Conservation (phyloP, 2,888 invertebrate species). For the Rhopalosiphum nymphaeae region DNA sequence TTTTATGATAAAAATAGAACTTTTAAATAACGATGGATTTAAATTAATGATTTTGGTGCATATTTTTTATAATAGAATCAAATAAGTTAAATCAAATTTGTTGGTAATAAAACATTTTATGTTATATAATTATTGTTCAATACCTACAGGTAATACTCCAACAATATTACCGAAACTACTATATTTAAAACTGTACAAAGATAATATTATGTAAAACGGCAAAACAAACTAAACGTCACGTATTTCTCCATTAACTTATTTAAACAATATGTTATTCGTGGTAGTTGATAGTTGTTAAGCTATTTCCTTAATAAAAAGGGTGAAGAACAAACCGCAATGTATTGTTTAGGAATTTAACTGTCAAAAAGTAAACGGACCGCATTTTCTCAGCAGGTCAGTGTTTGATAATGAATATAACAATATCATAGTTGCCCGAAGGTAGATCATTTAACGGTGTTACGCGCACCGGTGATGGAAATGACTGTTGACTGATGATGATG, state of each 20-base stretch:
- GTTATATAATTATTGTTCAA: neutral
- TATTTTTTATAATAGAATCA: neutral
- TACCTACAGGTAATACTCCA: neutral
- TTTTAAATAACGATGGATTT: neutral
- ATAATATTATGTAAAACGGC: slow-evolving; percentile 1
- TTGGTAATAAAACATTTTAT: neutral
- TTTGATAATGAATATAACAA: neutral
- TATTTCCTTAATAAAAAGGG: neutral
- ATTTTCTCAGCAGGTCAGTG: slow-evolving; percentile 2
- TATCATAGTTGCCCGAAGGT: neutral
- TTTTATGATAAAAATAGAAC: neutral
- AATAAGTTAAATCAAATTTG: neutral
- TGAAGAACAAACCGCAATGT: neutral
- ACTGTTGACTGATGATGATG: slow-evolving; percentile 49
- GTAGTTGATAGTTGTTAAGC: neutral
- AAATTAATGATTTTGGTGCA: neutral
- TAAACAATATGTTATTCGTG: neutral
- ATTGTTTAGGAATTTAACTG: neutral
- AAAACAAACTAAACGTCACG: slow-evolving; percentile 2
- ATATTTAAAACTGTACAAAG: neutral
- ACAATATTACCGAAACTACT: neutral
- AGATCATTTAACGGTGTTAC: slow-evolving; percentile 42
- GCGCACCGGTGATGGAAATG: slow-evolving; percentile 31
- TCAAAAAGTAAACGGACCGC: neutral
- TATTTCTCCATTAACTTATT: neutral